These are phyloP conservation scores for Pteropus rufus DNA, from an alignment of 2,797 vertebrate genomes.

Conservation along the genomic window DNA sequence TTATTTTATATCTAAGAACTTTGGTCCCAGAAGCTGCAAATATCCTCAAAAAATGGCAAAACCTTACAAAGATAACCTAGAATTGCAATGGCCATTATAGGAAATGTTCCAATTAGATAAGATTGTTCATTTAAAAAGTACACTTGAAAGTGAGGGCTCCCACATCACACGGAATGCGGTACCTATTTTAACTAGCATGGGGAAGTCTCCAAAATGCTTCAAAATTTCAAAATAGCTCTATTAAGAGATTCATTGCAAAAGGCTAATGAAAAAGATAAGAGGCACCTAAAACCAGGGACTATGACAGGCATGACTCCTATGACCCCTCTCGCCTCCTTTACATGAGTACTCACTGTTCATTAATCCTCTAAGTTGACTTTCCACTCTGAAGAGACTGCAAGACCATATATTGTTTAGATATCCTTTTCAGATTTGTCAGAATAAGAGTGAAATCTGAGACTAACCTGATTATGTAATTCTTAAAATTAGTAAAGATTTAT, in stretches of 20 bases:
- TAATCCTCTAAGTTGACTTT: background rate
- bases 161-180: background rate
- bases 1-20: background rate
- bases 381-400: background rate
- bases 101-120: background rate
- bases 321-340: background rate
- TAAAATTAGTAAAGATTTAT: background rate
- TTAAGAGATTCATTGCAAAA: background rate
- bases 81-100: no score
- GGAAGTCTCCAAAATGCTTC: background rate
- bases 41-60: background rate
- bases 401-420: background rate
- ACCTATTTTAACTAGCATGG: background rate
- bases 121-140: background rate
- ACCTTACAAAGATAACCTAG: background rate
- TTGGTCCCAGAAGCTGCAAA: no score
- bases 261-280: background rate
- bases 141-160: background rate
- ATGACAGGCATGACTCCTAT: background rate
- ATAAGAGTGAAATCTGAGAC: background rate
- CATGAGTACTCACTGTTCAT: background rate
- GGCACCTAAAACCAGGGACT: background rate
- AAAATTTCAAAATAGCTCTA: background rate
- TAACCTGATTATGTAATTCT: background rate
- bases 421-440: background rate